Evolutionary conservation across 2,113 vertebrate species (phyloP).

Genomic region (Varanus komodoensis): DNA sequence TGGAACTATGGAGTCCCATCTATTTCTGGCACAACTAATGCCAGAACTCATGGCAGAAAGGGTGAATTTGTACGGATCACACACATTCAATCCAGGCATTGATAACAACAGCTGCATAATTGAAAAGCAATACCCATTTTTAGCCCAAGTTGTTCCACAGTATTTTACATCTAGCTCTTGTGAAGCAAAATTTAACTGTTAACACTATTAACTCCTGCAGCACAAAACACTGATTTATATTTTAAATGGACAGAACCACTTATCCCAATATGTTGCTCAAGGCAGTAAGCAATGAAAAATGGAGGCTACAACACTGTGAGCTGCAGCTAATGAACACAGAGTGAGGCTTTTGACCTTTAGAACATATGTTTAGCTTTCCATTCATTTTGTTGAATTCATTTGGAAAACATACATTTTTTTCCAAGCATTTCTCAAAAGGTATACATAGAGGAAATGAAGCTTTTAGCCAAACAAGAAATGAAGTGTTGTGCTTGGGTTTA

Average conservation of each 20-base stretch:
- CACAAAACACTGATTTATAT: background rate
- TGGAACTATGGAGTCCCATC: background rate
- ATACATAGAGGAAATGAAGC: background rate
- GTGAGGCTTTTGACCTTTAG: background rate
- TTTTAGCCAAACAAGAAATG: background rate
- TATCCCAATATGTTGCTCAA: conserved; percentile 1
- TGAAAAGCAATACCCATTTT: background rate
- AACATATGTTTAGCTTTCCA: background rate
- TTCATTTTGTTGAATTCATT: background rate
- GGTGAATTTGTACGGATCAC: background rate
- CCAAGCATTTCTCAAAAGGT: background rate
- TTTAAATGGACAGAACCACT: background rate
- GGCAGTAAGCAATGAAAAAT: background rate
- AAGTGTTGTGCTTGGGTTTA: background rate
- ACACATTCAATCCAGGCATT: background rate
- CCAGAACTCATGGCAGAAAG: background rate
- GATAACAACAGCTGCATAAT: background rate
- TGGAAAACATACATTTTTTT: background rate
- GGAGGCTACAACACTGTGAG: background rate
- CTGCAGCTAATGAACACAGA: background rate
- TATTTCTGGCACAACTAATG: background rate
- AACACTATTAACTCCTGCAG: background rate
- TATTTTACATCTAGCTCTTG: conserved; percentile 1
- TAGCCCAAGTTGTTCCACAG: background rate
- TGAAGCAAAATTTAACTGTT: background rate